A percentile compares a stretch with the other conserved stretches of the same genome.
Evolutionary conservation across 2,797 vertebrate genomes (phyloP).

Genomic region (Malacoctenus gilli): DNA sequence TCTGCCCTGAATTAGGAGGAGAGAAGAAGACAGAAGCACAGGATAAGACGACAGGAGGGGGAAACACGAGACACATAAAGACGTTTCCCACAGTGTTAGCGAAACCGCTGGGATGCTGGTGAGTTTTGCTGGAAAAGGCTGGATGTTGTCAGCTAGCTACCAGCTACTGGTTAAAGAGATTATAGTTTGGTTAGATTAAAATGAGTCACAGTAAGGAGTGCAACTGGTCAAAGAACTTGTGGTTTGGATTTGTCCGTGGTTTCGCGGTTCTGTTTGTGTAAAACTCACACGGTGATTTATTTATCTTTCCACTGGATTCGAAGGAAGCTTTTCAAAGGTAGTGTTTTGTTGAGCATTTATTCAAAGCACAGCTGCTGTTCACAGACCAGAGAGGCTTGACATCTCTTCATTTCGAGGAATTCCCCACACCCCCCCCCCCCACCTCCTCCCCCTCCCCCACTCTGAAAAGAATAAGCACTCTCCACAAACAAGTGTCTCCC

Average conservation of each 20-base stretch:
- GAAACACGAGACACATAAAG: conserved; percentile 64
- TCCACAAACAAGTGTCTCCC: conserved; percentile 56
- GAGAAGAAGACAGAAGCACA: conserved; percentile 84
- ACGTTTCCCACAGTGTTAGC: conserved; percentile 50
- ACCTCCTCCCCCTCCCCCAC: background rate
- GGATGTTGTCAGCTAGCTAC: conserved; percentile 4
- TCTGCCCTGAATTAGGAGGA: conserved; percentile 87
- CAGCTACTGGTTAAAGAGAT: too few species aligned
- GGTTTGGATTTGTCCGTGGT: too few species aligned
- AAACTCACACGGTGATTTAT: background rate
- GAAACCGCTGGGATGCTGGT: too few species aligned
- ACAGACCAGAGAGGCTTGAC: conserved; percentile 38
- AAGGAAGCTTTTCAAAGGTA: conserved; percentile 27
- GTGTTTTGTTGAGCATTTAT: conserved; percentile 31
- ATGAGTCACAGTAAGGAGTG: too few species aligned
- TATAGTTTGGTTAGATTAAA: too few species aligned
- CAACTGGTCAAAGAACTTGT: too few species aligned
- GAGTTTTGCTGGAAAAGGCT: conserved; percentile 16
- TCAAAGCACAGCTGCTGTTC: conserved; percentile 51
- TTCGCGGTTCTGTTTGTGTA: too few species aligned
- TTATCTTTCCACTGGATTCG: conserved; percentile 12
- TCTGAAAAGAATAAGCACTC: conserved; percentile 52
- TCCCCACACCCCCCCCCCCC: conserved; percentile 19
- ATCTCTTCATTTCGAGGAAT: conserved; percentile 48
- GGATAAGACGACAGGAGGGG: conserved; percentile 67